Percentiles rank a stretch among this genome's conserved stretches.
These are phyloP conservation scores for Drosophila ogumai DNA, from an alignment of 1,140 invertebrate species.

Conservation along the genomic window DNA sequence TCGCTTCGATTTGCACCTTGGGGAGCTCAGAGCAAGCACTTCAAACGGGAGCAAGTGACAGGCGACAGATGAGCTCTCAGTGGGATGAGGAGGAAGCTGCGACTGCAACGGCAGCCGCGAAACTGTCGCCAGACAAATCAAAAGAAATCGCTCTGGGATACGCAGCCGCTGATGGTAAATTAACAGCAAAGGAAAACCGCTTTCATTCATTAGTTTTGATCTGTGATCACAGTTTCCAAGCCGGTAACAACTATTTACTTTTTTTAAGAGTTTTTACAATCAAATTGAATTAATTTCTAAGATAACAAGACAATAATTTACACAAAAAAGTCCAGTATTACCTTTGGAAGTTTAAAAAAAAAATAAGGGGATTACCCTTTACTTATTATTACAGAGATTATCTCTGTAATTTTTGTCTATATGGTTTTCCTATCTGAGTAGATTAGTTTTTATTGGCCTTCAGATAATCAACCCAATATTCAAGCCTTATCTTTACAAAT, in stretches of 20 bases:
- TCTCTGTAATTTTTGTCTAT: not conserved
- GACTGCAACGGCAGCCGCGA: conserved; percentile 6
- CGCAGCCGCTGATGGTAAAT: conserved; percentile 18
- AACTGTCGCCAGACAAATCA: conserved; percentile 50
- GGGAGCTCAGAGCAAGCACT: conserved; percentile 45
- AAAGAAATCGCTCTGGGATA: conserved; percentile 54
- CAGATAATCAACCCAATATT: not conserved
- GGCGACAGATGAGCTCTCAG: conserved; percentile 46
- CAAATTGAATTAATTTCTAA: not conserved
- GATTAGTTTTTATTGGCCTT: not conserved
- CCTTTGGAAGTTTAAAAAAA: too few species aligned
- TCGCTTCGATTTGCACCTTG: conserved; percentile 51
- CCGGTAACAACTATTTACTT: not conserved
- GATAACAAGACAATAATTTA: not conserved
- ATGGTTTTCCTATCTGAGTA: not conserved
- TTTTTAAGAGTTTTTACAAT: not conserved
- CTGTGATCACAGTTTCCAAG: conserved; percentile 1
- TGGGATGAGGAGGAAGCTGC: conserved; percentile 26
- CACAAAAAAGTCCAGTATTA: not conserved
- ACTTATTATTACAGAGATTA: not conserved
- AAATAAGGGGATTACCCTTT: not conserved
- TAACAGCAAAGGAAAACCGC: conserved; percentile 27
- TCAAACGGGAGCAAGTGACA: conserved; percentile 60
- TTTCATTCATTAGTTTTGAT: conserved; percentile 41
- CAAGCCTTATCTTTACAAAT: not conserved